Evolutionary conservation across 2,113 vertebrate species (phyloP).

Genomic region (Scomber scombrus): DNA sequence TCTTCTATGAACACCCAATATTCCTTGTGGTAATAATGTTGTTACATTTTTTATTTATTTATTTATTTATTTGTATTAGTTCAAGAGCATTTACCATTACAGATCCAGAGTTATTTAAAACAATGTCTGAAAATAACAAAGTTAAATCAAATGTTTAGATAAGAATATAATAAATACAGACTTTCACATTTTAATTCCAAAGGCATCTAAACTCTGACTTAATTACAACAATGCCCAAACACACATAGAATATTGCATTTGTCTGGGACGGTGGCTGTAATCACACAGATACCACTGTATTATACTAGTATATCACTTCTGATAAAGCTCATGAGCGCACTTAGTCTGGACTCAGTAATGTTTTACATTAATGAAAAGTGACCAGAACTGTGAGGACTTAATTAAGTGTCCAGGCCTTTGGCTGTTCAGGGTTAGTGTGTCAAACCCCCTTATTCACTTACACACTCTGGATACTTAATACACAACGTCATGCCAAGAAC

Average conservation of each 20-base stretch:
- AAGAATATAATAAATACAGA: no score
- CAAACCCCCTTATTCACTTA: constrained; percentile 63
- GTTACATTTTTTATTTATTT: not conserved
- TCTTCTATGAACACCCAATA: constrained; percentile 43
- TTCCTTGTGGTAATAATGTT: constrained; percentile 38
- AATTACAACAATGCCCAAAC: no score
- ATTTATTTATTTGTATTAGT: constrained; percentile 11
- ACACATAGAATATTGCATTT: no score
- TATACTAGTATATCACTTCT: constrained; percentile 5
- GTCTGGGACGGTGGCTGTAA: not conserved
- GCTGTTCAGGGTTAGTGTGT: constrained; percentile 59
- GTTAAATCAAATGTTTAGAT: not conserved
- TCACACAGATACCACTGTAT: not conserved
- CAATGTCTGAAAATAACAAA: not conserved
- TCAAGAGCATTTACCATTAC: constrained; percentile 23
- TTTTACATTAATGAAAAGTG: constrained; percentile 67
- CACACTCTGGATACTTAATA: constrained; percentile 64
- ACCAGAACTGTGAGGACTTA: constrained; percentile 72
- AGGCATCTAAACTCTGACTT: not conserved
- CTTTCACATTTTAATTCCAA: not conserved
- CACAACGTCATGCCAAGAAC: constrained; percentile 59
- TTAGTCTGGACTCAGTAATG: constrained; percentile 27
- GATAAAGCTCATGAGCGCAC: constrained; percentile 38
- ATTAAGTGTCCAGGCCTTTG: constrained; percentile 74
- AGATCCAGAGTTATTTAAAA: not conserved